Conservation (phyloP, 2,797 vertebrate species). For the Bovichtus diacanthus region DNA sequence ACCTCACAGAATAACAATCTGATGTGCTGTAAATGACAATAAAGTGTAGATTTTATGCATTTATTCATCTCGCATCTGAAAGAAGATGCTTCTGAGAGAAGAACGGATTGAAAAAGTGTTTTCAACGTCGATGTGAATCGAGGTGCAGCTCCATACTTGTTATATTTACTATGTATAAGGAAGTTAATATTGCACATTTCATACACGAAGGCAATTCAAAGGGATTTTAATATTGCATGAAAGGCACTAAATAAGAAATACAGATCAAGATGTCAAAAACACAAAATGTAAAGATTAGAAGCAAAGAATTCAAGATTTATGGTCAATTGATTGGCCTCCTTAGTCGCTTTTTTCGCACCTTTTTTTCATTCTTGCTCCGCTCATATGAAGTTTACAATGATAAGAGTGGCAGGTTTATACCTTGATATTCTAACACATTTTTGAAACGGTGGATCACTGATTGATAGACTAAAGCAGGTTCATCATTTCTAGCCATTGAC, state of each 20-base stretch:
- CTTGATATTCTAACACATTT: background rate
- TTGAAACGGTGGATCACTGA: background rate
- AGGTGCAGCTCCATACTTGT: background rate
- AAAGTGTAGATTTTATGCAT: conserved; percentile 30
- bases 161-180: background rate
- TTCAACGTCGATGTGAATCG: conserved; percentile 1
- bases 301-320: background rate
- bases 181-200: background rate
- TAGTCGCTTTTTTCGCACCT: background rate
- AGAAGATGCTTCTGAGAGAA: conserved; percentile 33
- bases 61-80: conserved; percentile 40
- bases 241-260: background rate
- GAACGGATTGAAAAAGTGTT: conserved; percentile 27
- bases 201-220: background rate
- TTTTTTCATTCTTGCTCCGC: background rate
- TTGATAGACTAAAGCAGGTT: background rate
- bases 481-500: too few relatives aligned
- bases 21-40: conserved; percentile 18
- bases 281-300: background rate
- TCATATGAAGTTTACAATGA: background rate
- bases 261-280: background rate
- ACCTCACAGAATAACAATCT: conserved; percentile 29
- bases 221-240: background rate
- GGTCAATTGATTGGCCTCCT: background rate
- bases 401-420: background rate